Conservation (phyloP, 2,113 vertebrate species). For the Erythrocebus patas region DNA sequence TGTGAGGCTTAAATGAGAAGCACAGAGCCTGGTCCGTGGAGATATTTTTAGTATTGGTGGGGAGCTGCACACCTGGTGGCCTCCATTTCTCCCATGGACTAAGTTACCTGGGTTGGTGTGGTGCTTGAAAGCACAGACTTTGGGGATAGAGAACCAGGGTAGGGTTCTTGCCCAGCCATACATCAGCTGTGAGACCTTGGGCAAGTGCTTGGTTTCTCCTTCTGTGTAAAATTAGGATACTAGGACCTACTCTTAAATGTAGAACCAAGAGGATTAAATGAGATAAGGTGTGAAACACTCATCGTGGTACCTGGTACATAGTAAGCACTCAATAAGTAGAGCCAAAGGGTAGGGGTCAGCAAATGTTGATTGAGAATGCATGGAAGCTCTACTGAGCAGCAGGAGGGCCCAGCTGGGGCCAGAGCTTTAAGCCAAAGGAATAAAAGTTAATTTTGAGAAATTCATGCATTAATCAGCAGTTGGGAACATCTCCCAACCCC, state of each 20-base stretch:
- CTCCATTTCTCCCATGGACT: not conserved
- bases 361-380: not conserved
- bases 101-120: not conserved
- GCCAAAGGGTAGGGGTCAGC: not conserved
- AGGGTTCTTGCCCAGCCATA: not conserved
- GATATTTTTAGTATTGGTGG: not conserved
- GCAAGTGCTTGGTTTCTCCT: not conserved
- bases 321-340: not conserved
- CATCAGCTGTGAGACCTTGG: not conserved
- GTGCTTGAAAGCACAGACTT: not conserved
- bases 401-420: not conserved
- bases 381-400: not conserved
- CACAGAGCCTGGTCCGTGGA: not conserved
- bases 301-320: not conserved
- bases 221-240: not conserved
- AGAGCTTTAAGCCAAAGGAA: slow-evolving; percentile 1
- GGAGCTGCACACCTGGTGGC: not conserved
- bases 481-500: not conserved
- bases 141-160: not conserved
- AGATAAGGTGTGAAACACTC: not conserved
- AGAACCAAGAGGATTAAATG: not conserved
- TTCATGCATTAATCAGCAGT: not conserved
- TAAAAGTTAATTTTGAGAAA: slow-evolving; percentile 34
- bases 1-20: not conserved
- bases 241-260: not conserved